Evolutionary conservation across 2,888 invertebrate species (phyloP).

Genomic region (Trachelus stipa): DNA sequence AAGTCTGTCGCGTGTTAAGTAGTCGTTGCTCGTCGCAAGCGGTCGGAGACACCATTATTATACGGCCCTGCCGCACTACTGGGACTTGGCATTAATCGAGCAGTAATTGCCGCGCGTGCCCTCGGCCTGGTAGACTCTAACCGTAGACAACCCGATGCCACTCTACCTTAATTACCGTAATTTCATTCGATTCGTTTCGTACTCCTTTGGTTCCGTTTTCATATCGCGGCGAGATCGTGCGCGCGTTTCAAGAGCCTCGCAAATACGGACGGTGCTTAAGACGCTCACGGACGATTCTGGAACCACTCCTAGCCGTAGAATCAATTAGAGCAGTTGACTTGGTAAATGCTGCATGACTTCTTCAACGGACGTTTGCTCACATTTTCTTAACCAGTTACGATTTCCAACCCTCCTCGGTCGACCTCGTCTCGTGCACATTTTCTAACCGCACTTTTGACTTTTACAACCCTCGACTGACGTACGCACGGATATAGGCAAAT

Average conservation of each 20-base stretch:
- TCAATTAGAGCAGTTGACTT: slow-evolving; percentile 41
- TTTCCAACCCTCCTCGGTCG: slow-evolving; percentile 6
- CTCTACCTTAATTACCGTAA: slow-evolving; percentile 35
- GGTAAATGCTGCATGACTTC: slow-evolving; percentile 25
- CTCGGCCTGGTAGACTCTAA: not conserved
- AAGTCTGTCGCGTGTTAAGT: not conserved
- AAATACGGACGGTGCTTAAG: slow-evolving; percentile 25
- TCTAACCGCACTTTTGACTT: not conserved
- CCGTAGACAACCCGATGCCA: slow-evolving; percentile 18
- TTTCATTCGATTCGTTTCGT: slow-evolving; percentile 20
- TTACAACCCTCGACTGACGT: not conserved
- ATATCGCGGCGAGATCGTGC: slow-evolving; percentile 25
- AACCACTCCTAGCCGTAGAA: slow-evolving; percentile 5
- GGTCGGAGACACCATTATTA: not conserved
- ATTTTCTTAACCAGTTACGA: slow-evolving; percentile 9
- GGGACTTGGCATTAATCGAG: not conserved
- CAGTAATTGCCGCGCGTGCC: not conserved
- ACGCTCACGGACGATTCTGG: not conserved
- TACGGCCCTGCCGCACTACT: not conserved
- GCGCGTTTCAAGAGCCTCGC: slow-evolving; percentile 26
- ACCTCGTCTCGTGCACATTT: not conserved
- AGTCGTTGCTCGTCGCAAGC: not conserved
- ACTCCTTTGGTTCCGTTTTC: not conserved
- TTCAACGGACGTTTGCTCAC: slow-evolving; percentile 7
- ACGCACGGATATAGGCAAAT: not conserved